A percentile compares a stretch with the other conserved stretches of the same genome.
phyloP scores from a whole-genome alignment of 1,140 invertebrate genomes.

The Lepidostoma basale region DNA sequence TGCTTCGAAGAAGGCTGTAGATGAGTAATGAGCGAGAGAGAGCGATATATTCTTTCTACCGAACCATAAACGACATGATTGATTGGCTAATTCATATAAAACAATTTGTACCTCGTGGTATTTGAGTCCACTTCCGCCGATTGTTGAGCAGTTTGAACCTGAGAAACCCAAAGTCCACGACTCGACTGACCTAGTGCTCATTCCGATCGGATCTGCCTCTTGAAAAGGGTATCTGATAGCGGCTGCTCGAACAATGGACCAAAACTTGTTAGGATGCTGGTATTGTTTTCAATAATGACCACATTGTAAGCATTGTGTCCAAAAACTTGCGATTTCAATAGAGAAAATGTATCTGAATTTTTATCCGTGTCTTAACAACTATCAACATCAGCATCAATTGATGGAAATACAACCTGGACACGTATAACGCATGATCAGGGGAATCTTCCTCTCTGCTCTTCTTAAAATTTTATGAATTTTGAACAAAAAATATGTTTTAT shows the following conservation, averaged over 20 bases:
- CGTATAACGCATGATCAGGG: no score
- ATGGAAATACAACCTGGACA: no score
- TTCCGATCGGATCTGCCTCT: conserved; percentile 7
- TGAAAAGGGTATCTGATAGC: conserved; percentile 39
- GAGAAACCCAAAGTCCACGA: conserved; percentile 6
- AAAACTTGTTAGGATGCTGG: conserved; percentile 5
- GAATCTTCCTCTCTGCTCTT: no score
- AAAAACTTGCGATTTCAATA: background rate
- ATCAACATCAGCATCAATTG: no score
- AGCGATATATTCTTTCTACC: no score
- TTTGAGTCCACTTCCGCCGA: conserved; percentile 12
- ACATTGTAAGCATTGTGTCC: conserved; percentile 17
- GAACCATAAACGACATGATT: no score
- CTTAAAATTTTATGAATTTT: no score
- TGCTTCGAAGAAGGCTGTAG: no score
- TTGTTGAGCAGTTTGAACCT: conserved; percentile 8
- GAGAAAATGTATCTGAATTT: conserved; percentile 1
- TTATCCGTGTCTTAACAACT: background rate
- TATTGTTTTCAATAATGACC: conserved; percentile 18
- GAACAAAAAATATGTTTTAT: no score
- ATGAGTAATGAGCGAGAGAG: no score
- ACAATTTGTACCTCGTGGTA: conserved; percentile 2
- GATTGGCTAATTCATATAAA: no score
- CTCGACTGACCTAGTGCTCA: conserved; percentile 38
- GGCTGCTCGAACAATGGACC: conserved; percentile 37